A percentile compares a stretch with the other conserved stretches of the same genome.
These are phyloP conservation scores for Gibbula magus DNA, from an alignment of 2,888 invertebrate genomes.

Conservation along the genomic window DNA sequence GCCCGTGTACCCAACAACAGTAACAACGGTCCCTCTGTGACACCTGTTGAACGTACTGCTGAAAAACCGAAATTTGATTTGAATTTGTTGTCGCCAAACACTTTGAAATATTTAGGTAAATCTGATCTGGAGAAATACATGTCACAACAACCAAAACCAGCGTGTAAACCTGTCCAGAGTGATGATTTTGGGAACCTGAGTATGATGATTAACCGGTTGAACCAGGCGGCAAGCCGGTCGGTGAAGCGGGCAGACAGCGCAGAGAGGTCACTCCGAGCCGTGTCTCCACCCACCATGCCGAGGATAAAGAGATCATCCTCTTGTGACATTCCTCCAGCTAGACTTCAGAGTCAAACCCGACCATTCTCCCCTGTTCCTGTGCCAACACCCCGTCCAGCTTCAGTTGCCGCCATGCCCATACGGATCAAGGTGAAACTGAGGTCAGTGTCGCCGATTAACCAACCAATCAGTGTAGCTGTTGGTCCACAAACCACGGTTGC, in stretches of 20 bases:
- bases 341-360: neutral
- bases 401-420: neutral
- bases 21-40: no score
- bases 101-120: conserved; percentile 60
- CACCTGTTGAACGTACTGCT: no score
- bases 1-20: neutral
- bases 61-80: conserved; percentile 38
- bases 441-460: neutral
- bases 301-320: neutral
- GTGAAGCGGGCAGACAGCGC: neutral
- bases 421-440: neutral
- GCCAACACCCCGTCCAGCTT: neutral
- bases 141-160: neutral
- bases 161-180: neutral
- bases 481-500: neutral
- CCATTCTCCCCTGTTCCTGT: neutral
- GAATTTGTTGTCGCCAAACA: conserved; percentile 60
- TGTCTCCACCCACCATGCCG: neutral
- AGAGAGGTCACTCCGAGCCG: neutral
- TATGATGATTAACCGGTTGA: conserved; percentile 65
- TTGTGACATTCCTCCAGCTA: neutral
- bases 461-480: neutral
- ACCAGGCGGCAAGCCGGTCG: conserved; percentile 59
- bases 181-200: conserved; percentile 53
- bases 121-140: conserved; percentile 51